phyloP scores from a whole-genome alignment of 2,888 invertebrate genomes.

The Eupsilia transversa region DNA sequence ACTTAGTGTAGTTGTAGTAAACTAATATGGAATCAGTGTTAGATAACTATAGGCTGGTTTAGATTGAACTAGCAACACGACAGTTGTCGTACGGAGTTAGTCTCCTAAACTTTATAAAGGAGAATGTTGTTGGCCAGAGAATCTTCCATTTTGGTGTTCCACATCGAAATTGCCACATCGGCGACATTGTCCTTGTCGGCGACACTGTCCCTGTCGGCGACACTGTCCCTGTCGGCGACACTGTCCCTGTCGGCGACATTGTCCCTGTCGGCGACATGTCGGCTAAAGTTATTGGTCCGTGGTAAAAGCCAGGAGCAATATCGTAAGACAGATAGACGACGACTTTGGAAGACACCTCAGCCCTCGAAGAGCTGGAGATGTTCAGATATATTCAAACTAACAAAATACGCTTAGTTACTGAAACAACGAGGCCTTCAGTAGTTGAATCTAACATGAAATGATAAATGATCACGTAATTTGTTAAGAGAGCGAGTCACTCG shows the following conservation, averaged over 20 bases:
- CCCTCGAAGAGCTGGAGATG: neutral
- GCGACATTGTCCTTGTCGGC: too few relatives aligned
- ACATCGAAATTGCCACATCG: slow-evolving; percentile 32
- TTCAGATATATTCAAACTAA: neutral
- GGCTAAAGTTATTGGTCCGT: slow-evolving; percentile 31
- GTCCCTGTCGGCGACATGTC: too few relatives aligned
- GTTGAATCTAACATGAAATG: slow-evolving; percentile 9
- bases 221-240: too few relatives aligned
- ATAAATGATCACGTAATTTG: slow-evolving; percentile 42
- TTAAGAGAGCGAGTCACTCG: slow-evolving; percentile 12
- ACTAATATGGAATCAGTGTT: slow-evolving; percentile 25
- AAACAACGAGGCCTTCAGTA: slow-evolving; percentile 1
- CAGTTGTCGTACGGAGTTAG: neutral
- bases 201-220: too few relatives aligned
- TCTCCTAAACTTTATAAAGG: neutral
- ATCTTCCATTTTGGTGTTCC: slow-evolving; percentile 21
- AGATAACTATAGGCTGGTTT: slow-evolving; percentile 23
- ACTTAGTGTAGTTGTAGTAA: slow-evolving; percentile 15
- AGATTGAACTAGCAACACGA: slow-evolving; percentile 17
- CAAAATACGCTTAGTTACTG: neutral
- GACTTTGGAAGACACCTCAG: neutral
- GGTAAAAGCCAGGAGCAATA: slow-evolving; percentile 17
- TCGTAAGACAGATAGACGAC: neutral
- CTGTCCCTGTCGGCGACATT: too few relatives aligned
- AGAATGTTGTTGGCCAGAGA: neutral